These are phyloP conservation scores for Ia io DNA, from an alignment of 2,113 vertebrate species.

Conservation along the genomic window DNA sequence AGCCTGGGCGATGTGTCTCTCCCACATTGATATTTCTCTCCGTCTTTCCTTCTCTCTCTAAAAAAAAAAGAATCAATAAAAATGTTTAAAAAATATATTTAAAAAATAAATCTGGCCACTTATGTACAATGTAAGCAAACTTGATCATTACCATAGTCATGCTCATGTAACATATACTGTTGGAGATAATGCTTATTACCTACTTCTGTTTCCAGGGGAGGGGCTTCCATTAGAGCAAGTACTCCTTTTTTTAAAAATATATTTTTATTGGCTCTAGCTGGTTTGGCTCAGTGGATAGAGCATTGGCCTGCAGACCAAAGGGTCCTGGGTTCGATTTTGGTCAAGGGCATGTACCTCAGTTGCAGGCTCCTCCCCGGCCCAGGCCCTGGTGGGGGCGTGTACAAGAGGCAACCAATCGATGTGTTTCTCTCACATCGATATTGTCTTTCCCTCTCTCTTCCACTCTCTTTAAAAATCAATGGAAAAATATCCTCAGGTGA, in stretches of 20 bases:
- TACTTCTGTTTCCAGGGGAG: not conserved
- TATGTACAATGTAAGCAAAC: not conserved
- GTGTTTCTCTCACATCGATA: not conserved
- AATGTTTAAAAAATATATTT: no score
- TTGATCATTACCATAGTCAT: not conserved
- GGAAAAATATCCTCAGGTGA: not conserved
- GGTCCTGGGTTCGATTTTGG: not conserved
- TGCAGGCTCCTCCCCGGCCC: not conserved
- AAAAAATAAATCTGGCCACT: not conserved
- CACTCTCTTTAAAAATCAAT: not conserved
- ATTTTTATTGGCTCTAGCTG: not conserved
- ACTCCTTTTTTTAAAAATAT: no score
- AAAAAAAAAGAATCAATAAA: no score
- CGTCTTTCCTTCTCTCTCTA: no score
- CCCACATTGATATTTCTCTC: no score
- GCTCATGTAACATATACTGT: not conserved
- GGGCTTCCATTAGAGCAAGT: not conserved
- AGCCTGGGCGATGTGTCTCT: no score
- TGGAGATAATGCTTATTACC: not conserved
- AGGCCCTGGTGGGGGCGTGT: not conserved
- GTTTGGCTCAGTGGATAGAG: not conserved
- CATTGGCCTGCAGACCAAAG: not conserved
- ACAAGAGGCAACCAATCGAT: not conserved
- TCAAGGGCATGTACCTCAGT: not conserved
- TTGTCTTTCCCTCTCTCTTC: not conserved